Evolutionary conservation across 2,113 vertebrate genomes (phyloP), one percentile per base, ranked within the genome.

Genomic region (Crocuta crocuta): DNA sequence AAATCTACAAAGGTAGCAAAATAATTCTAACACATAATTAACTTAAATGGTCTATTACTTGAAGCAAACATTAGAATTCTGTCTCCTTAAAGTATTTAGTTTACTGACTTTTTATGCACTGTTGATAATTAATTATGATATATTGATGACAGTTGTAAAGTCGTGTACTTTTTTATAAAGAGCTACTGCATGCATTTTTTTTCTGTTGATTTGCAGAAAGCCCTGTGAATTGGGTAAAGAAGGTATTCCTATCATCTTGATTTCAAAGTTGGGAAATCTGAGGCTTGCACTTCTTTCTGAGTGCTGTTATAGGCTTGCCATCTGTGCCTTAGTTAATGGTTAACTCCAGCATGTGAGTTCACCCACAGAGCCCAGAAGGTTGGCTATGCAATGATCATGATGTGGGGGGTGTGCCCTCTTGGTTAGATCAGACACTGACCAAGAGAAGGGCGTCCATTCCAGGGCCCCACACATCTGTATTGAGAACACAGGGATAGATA

Each of bases 51-150:
- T 65, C 39, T 24, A 4, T 58, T 82, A 26, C 13, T 63, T 26
- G 39, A 28, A 48, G 39, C 50, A 85, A 31, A 61, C 61, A 71
- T 35, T 74, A 74, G 66, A 90, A 31, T 76, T 11, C 33, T 79
- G 50, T 17, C 28, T 19, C n/a, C 58, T 61, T 74, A 70, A 93
- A 45, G 70, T 39, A 55, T 61, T 91, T 88, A 78, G 91, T 88
- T 97, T 91, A 71, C 48, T 39, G 73, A 73, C 53, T 74, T 80
- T 95, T 86, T 87, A 50, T 92, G 63, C 43, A 33, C 53, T 39
- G 3, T 93, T 96, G 94, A 78, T 93, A 91, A 91, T 96, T 83
- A 86, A 93, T 96, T 84, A 39, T 85, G 91, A 84, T 94, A 66
- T 70, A 81, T 19, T 9, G 3, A 84, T 94, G 87, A 90, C 43